Evolutionary conservation across 1,140 invertebrate genomes (phyloP).

Genomic region (Bicyclus anynana): DNA sequence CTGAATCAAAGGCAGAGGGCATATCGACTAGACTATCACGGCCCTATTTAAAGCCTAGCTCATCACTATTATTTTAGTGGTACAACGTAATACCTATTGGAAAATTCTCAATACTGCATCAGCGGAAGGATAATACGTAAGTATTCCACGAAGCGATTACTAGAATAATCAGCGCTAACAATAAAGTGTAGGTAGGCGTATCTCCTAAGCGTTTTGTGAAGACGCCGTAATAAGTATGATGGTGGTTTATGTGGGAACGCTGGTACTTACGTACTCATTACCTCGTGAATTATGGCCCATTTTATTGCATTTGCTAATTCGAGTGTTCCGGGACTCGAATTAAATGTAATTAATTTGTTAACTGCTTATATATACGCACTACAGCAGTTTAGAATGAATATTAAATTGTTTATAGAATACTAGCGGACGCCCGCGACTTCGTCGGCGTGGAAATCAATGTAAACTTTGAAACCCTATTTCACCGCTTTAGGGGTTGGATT

Average conservation of each 20-base stretch:
- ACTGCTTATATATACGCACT: background rate
- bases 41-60: too few species aligned
- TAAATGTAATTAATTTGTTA: background rate
- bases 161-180: background rate
- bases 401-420: too few species aligned
- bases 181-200: background rate
- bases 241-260: background rate
- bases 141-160: background rate
- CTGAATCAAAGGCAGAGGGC: too few species aligned
- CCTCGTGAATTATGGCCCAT: background rate
- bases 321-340: background rate
- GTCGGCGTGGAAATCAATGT: too few species aligned
- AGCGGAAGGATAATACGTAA: background rate
- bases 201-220: background rate
- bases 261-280: background rate
- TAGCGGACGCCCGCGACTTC: too few species aligned
- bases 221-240: background rate
- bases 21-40: too few species aligned
- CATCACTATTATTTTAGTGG: too few species aligned
- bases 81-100: background rate
- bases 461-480: too few species aligned
- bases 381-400: too few species aligned
- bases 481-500: too few species aligned
- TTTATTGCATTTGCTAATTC: background rate
- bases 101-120: background rate